Base-by-base conservation (phyloP, 2,113 vertebrate species). In the Ceyx melanurus region DNA sequence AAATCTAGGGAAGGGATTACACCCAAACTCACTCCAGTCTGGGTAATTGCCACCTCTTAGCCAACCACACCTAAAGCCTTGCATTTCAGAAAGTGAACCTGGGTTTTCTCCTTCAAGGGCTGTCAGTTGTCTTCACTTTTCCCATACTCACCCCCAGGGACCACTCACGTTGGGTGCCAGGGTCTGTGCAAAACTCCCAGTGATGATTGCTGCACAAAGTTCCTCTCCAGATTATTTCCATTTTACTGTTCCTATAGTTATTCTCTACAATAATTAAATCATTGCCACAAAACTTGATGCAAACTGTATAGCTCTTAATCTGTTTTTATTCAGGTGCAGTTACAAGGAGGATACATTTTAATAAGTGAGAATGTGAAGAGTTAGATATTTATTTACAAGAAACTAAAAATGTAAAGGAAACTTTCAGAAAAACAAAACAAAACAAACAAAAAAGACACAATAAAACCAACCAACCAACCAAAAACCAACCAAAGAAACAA, bases 101-200 rank as follows among this genome's bases (percentile, higher is more conserved):
- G 6, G 4, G 8, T 75, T 45, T 64, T 26, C 14, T 28, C 50
- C 20, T 50, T 29, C 40, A 45, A 54, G 23, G 79, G 12, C 57
- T 73, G 15, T 50, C 53, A 29, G 22, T 29, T 33, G 31, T 3
- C 31, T 9, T 11, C 58, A 17, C 1, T 9, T 29, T 4, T 58
- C n/a, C 70, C 10, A 3, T 6, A 3, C 9, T 51, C 3, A 3
- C 22, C 25, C 29, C 51, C 42, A 28, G 33, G 29, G 29, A 35
- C n/a, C 1, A 1, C 13, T 35, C n/a, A 28, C 0, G 2, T 15
- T 31, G 16, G 12, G 17, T 50, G 42, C 31, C 60, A 35, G 28
- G 50, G 26, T 11, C 48, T 31, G 31, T 5, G 13, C 13, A 40
- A 35, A 35, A 7, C 14, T 50, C 35, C 6, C 9, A 31, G 21